Evolutionary conservation across 1,140 invertebrate species (phyloP).

Genomic region (Plodia interpunctella): DNA sequence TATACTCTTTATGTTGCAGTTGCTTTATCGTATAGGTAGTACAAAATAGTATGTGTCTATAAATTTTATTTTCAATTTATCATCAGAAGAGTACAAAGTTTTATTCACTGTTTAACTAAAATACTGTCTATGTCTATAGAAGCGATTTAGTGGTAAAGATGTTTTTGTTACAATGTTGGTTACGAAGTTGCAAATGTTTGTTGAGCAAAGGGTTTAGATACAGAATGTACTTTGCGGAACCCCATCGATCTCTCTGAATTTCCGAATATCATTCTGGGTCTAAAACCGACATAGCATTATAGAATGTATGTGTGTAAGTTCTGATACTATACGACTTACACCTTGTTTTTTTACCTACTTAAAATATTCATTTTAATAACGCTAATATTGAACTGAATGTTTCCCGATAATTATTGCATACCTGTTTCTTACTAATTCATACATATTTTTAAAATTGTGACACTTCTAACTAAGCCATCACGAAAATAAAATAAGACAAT

Average conservation of each 20-base stretch:
- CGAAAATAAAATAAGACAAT: constrained; percentile 44
- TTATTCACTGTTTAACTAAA: no score
- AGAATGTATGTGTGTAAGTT: not conserved
- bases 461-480: constrained; percentile 62
- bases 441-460: constrained; percentile 52
- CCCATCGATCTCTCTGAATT: constrained; percentile 9
- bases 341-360: constrained; percentile 18
- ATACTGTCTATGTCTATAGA: constrained; percentile 14
- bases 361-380: constrained; percentile 39
- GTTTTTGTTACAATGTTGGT: constrained; percentile 57
- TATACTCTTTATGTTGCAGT: no score
- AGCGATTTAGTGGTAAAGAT: constrained; percentile 41
- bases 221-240: constrained; percentile 25
- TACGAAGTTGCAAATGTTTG: constrained; percentile 64
- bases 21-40: no score
- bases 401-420: constrained; percentile 25
- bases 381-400: constrained; percentile 51
- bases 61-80: no score
- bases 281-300: not conserved
- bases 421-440: constrained; percentile 23
- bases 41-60: no score
- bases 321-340: not conserved
- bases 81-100: no score
- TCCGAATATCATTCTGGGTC: constrained; percentile 8
- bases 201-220: constrained; percentile 62